These are phyloP conservation scores for Bagarius yarrelli DNA, from an alignment of 2,113 vertebrate species.

Conservation along the genomic window DNA sequence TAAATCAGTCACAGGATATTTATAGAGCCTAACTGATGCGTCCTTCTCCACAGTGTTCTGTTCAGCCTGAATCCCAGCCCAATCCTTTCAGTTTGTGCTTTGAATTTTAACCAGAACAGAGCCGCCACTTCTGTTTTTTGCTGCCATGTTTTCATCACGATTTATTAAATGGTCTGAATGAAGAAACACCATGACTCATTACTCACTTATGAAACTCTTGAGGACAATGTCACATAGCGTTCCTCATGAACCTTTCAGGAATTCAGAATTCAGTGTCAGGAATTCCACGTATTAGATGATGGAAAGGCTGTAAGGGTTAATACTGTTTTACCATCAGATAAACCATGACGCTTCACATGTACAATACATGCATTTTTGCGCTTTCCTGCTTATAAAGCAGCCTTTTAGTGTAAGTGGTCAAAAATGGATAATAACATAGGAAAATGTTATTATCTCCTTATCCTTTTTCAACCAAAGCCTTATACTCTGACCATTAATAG, in stretches of 20 bases:
- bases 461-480: too few species aligned
- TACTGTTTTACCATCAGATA: background rate
- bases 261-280: background rate
- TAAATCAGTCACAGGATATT: constrained; percentile 20
- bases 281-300: background rate
- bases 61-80: constrained; percentile 26
- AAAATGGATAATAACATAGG: too few species aligned
- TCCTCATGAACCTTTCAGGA: background rate
- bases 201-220: constrained; percentile 7
- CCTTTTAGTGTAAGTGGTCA: background rate
- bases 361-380: background rate
- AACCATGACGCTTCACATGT: background rate
- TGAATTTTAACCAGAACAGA: constrained; percentile 40
- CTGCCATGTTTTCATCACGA: constrained; percentile 32
- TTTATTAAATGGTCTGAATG: constrained; percentile 17
- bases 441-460: too few species aligned
- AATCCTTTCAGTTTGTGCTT: constrained; percentile 23
- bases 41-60: constrained; percentile 24
- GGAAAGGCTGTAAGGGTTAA: background rate
- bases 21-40: constrained; percentile 10
- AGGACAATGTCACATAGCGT: background rate
- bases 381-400: background rate
- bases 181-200: background rate
- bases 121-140: constrained; percentile 9
- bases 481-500: too few species aligned